Conservation (phyloP, 2,888 invertebrate species). For the Polyommatus icarus region DNA sequence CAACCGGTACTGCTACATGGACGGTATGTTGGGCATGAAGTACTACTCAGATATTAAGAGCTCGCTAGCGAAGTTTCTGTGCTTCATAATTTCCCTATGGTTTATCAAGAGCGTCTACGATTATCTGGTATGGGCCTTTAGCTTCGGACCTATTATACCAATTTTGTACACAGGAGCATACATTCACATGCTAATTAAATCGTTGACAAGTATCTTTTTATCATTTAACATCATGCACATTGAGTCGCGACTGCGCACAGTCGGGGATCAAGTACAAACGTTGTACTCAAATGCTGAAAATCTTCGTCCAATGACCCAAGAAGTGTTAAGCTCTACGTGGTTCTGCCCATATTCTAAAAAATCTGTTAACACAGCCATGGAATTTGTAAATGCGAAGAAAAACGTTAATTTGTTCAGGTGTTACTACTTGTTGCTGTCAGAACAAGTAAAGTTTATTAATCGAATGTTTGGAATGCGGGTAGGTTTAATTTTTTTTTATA, state of each 20-base stretch:
- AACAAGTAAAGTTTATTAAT: slow-evolving; percentile 63
- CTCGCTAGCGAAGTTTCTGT: slow-evolving; percentile 48
- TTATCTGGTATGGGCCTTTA: slow-evolving; percentile 53
- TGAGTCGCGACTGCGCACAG: slow-evolving; percentile 53
- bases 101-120: slow-evolving; percentile 50
- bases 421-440: slow-evolving; percentile 60
- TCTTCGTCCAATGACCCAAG: background rate
- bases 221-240: slow-evolving; percentile 58
- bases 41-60: slow-evolving; percentile 47
- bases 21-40: slow-evolving; percentile 51
- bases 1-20: slow-evolving; percentile 56
- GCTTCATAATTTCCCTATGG: slow-evolving; percentile 52
- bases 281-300: slow-evolving; percentile 44
- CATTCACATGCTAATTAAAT: slow-evolving; percentile 60
- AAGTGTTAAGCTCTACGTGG: background rate
- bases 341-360: slow-evolving; percentile 22
- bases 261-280: slow-evolving; percentile 51
- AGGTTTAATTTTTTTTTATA: slow-evolving; percentile 42
- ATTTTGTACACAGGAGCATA: slow-evolving; percentile 51
- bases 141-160: slow-evolving; percentile 50
- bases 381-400: slow-evolving; percentile 39
- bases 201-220: slow-evolving; percentile 58
- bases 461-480: slow-evolving; percentile 65
- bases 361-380: background rate
- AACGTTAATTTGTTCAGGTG: slow-evolving; percentile 51